Evolutionary conservation across 1,140 invertebrate genomes (phyloP), one percentile per base, ranked within the genome.

Genomic region (Lepidurus packardi): DNA sequence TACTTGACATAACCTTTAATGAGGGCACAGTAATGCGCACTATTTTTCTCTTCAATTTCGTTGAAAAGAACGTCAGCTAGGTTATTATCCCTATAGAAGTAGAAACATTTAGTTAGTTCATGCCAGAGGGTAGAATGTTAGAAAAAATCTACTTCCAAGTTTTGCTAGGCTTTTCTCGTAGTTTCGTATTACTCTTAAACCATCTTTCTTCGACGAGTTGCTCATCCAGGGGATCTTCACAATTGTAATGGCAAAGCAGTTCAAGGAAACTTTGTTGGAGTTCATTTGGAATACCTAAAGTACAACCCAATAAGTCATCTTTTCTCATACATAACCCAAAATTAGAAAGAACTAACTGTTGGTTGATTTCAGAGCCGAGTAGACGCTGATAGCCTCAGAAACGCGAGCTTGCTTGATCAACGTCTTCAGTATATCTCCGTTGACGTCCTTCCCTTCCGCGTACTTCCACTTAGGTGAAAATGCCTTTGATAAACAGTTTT

Each of bases 231-330:
- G 88, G 85, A 79, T 93, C 90, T 75, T 89, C 85, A 80, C 88
- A 87, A 85, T 97, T 96, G 81, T 90, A 92, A 84, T 90, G 96
- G 83, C 93, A 94, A 4, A 95, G 83, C 16, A 96, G 83, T 85
- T 97, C 92, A 11, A 97, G 85, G n/a, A 96, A 85, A 16, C 88
- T 84, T 81, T 93, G 89, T 83, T 90, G 90, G 0, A 89, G 84
- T 74, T 90, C 87, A n/a, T 86, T 81, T 81, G 85, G 87, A 4
- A 94, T 83, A 78, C 85, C 85, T 81, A 80, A 79, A 79, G 74
- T 78, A 81, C 76, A 77, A 78, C 16, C 73, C 78, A 78, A 76
- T 76, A 9, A 7, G 75, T 41, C 53, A 75, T 80, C 43, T 24
- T 74, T 78, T 25, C n/a, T 65, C 1, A n/a, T 25, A 10, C 7